Conservation (phyloP, 2,888 invertebrate species). For the Theretra japonica region DNA sequence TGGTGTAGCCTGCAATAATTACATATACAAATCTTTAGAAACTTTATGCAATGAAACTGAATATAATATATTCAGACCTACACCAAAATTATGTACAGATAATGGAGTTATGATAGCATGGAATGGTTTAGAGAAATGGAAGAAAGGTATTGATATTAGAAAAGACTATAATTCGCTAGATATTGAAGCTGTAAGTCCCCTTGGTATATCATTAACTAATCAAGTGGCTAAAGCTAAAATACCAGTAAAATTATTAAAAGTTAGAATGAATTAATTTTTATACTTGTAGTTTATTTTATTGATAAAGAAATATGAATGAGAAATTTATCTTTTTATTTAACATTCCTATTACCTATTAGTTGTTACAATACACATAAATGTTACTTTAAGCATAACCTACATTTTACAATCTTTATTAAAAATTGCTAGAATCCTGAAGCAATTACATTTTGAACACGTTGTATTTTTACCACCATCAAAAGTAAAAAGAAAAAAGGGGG, state of each 20-base stretch:
- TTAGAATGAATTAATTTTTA: slow-evolving; percentile 47
- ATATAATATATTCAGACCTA: slow-evolving; percentile 90
- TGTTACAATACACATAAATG: too few relatives aligned
- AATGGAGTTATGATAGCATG: slow-evolving; percentile 99
- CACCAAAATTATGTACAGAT: slow-evolving; percentile 95
- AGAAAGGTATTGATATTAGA: slow-evolving; percentile 77
- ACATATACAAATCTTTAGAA: slow-evolving; percentile 88
- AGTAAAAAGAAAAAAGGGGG: too few relatives aligned
- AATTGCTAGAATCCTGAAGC: too few relatives aligned
- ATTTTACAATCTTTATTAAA: too few relatives aligned
- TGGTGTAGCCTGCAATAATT: slow-evolving; percentile 97
- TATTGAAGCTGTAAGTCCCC: slow-evolving; percentile 85
- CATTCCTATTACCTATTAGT: too few relatives aligned
- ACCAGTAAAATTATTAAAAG: slow-evolving; percentile 68
- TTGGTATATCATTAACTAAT: slow-evolving; percentile 86
- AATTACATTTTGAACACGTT: too few relatives aligned
- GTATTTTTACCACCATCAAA: too few relatives aligned
- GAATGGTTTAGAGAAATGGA: slow-evolving; percentile 96
- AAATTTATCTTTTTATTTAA: too few relatives aligned
- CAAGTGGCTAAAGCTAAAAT: slow-evolving; percentile 85
- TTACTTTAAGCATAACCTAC: too few relatives aligned
- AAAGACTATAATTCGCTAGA: slow-evolving; percentile 87
- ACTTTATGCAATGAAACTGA: slow-evolving; percentile 88
- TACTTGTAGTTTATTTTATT: too few relatives aligned
- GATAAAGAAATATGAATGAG: too few relatives aligned